These are phyloP conservation scores for Microcebus griseorufus DNA, from an alignment of 2,113 vertebrate species.

Conservation along the genomic window DNA sequence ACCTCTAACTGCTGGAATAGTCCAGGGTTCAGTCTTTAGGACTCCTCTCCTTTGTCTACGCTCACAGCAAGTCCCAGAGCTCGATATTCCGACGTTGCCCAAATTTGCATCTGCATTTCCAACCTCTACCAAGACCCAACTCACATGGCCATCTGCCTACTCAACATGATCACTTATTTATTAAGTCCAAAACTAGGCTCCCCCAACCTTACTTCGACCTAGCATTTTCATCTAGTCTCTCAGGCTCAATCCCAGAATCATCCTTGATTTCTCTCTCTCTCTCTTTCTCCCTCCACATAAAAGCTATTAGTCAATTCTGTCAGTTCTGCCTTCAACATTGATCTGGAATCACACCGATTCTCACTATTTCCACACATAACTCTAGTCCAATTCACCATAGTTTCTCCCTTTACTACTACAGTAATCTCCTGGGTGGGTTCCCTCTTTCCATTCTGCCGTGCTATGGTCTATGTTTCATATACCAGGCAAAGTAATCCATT, in stretches of 20 bases:
- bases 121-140: neutral
- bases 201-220: fast-evolving
- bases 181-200: neutral
- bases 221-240: neutral
- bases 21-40: neutral
- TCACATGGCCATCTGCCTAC: neutral
- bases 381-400: neutral
- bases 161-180: neutral
- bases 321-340: neutral
- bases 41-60: neutral
- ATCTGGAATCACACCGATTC: neutral
- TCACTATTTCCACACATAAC: neutral
- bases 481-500: neutral
- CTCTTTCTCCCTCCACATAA: neutral
- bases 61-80: neutral
- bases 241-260: neutral
- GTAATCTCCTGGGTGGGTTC: neutral
- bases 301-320: neutral
- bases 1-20: neutral
- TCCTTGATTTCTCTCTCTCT: neutral
- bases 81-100: too few relatives aligned
- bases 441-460: neutral
- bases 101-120: neutral
- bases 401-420: neutral
- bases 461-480: neutral